Conservation (phyloP, 1,140 invertebrate species). For the Tachypleus tridentatus region DNA sequence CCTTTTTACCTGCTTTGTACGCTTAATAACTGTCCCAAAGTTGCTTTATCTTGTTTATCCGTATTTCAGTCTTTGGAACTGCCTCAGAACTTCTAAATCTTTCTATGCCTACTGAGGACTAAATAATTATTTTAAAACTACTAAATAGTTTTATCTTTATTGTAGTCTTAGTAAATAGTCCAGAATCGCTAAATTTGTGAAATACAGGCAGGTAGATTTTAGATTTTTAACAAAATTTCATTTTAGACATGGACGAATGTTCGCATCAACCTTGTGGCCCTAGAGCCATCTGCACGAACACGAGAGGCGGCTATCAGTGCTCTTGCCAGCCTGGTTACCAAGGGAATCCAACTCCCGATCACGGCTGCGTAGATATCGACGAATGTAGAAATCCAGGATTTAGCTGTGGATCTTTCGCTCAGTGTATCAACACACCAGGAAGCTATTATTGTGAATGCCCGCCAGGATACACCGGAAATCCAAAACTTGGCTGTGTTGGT, state of each 20-base stretch:
- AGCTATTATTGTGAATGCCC: constrained; percentile 61
- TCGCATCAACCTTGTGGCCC: constrained; percentile 51
- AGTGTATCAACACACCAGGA: constrained; percentile 66
- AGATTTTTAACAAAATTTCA: no score
- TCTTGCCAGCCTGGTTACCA: constrained; percentile 56
- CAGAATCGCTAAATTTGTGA: not conserved
- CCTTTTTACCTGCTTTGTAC: no score
- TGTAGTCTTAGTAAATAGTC: constrained; percentile 1
- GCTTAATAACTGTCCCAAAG: no score
- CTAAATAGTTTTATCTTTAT: not conserved
- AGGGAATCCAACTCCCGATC: constrained; percentile 48
- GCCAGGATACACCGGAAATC: constrained; percentile 50
- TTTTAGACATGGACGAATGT: constrained; percentile 55
- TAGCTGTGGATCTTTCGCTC: constrained; percentile 69
- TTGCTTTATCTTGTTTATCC: no score
- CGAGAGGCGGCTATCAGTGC: constrained; percentile 57
- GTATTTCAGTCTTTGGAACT: no score
- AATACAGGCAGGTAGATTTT: not conserved
- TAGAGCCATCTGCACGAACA: constrained; percentile 56
- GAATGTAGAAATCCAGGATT: constrained; percentile 36
- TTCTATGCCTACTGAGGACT: not conserved
- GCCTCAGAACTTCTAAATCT: not conserved
- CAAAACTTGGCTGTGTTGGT: constrained; percentile 22
- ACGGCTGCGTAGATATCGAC: constrained; percentile 38
- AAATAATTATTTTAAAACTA: constrained; percentile 9